These are phyloP conservation scores for Helicoverpa armigera DNA, from an alignment of 1,140 invertebrate genomes.

Conservation along the genomic window DNA sequence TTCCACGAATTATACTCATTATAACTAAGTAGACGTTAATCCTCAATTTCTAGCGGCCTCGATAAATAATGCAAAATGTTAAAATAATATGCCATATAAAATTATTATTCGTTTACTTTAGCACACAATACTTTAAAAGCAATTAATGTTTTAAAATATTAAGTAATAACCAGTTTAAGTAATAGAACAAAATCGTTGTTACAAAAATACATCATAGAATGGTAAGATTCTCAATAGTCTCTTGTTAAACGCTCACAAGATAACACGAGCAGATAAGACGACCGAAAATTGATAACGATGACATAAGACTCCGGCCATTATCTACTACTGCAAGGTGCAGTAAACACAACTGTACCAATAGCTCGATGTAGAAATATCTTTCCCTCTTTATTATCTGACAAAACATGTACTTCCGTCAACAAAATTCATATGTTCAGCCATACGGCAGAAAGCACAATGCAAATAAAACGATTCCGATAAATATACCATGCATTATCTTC, in stretches of 20 bases:
- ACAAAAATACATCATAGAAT: background rate
- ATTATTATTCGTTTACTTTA: too few relatives aligned
- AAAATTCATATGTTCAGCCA: background rate
- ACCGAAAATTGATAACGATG: slow-evolving; percentile 41
- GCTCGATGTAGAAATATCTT: background rate
- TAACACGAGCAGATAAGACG: slow-evolving; percentile 22
- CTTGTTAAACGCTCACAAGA: slow-evolving; percentile 13
- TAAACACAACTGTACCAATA: slow-evolving; percentile 10
- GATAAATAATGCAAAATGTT: too few relatives aligned
- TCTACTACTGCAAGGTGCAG: slow-evolving; percentile 42
- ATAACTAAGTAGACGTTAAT: background rate
- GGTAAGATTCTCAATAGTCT: background rate
- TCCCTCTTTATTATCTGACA: background rate
- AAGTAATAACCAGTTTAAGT: too few relatives aligned
- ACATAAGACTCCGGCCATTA: slow-evolving; percentile 21
- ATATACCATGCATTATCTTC: background rate
- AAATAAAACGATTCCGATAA: background rate
- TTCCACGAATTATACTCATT: slow-evolving; percentile 68
- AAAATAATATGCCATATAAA: too few relatives aligned
- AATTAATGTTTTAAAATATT: too few relatives aligned
- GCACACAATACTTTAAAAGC: too few relatives aligned
- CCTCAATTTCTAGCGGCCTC: background rate
- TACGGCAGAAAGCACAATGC: background rate
- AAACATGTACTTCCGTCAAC: background rate
- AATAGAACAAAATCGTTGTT: background rate